phyloP scores from a whole-genome alignment of 2,113 vertebrate species.

The Archocentrus centrarchus region DNA sequence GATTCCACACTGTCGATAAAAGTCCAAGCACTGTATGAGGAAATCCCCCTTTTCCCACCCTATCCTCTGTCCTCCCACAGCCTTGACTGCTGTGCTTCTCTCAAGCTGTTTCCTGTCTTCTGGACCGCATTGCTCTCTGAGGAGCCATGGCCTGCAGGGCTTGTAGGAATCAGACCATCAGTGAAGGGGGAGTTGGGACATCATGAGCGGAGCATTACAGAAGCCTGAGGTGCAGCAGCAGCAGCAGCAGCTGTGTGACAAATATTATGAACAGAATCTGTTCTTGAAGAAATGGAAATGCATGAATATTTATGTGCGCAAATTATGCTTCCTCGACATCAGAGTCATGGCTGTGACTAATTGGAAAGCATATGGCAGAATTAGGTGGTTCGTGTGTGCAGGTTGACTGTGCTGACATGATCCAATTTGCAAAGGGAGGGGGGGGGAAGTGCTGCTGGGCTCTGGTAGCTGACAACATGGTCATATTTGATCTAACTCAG shows the following conservation, averaged over 20 bases:
- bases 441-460: background rate
- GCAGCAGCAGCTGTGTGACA: conserved; percentile 20
- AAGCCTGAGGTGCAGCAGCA: conserved; percentile 10
- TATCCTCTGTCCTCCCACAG: conserved; percentile 73
- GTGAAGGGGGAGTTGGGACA: conserved; percentile 32
- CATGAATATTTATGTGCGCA: background rate
- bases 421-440: background rate
- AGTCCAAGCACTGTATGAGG: conserved; percentile 69
- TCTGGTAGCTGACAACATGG: conserved; percentile 21
- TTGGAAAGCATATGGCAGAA: background rate
- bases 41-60: conserved; percentile 76
- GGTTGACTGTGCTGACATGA: background rate
- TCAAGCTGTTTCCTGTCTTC: conserved; percentile 87
- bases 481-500: conserved; percentile 37
- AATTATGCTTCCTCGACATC: background rate
- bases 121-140: conserved; percentile 76
- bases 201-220: background rate
- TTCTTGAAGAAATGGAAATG: background rate
- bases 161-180: conserved; percentile 48
- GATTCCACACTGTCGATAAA: conserved; percentile 48
- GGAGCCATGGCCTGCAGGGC: conserved; percentile 66
- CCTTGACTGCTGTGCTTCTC: conserved; percentile 80
- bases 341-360: background rate
- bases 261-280: background rate
- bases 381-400: background rate